phyloP scores from a whole-genome alignment of 2,797 vertebrate species.

The Pristis pectinata region DNA sequence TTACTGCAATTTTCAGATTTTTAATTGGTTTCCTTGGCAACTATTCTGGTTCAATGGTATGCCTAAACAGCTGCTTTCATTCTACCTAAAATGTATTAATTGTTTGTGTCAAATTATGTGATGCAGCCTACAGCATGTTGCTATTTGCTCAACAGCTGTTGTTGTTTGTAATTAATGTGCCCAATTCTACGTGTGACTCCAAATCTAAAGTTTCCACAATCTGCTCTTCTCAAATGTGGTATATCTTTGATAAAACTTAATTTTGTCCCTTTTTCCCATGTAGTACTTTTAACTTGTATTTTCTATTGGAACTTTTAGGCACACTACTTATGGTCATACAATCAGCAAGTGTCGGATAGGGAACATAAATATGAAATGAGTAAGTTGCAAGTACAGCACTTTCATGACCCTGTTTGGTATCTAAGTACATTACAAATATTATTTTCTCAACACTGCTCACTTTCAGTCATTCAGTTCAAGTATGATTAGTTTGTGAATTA shows the following conservation, averaged over 20 bases:
- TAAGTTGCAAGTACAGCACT: not conserved
- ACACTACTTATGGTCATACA: not conserved
- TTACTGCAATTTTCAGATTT: slow-evolving; percentile 18
- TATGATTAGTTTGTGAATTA: not conserved
- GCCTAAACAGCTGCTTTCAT: slow-evolving; percentile 30
- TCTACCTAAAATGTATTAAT: not conserved
- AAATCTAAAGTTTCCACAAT: not conserved
- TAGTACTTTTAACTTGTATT: not conserved
- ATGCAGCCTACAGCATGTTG: not conserved
- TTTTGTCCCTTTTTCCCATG: not conserved
- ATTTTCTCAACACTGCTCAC: not conserved
- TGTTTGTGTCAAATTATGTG: slow-evolving; percentile 17
- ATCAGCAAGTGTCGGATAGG: not conserved
- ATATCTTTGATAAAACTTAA: not conserved
- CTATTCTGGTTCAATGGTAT: slow-evolving; percentile 26
- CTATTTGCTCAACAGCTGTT: slow-evolving; percentile 8
- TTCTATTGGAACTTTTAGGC: not conserved
- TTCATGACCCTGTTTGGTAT: not conserved
- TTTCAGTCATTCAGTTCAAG: not conserved
- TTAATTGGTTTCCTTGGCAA: slow-evolving; percentile 26
- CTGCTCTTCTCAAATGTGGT: not conserved
- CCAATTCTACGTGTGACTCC: not conserved
- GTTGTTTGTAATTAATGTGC: slow-evolving; percentile 2
- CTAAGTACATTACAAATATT: not conserved
- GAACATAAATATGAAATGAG: not conserved